These are phyloP conservation scores for Drosophila parabipectinata DNA, from an alignment of 1,140 invertebrate genomes.

Conservation along the genomic window DNA sequence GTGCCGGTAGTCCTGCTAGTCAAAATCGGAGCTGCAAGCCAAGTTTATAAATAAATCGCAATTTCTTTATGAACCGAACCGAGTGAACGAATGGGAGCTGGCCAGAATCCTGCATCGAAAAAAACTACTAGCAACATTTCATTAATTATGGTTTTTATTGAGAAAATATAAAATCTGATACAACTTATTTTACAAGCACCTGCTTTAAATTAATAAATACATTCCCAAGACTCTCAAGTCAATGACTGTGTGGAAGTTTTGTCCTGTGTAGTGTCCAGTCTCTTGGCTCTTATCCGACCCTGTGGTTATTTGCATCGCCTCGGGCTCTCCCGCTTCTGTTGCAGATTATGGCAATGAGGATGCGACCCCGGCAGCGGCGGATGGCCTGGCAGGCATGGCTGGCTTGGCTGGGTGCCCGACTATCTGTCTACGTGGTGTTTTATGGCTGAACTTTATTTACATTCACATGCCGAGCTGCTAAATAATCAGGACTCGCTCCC, in stretches of 20 bases:
- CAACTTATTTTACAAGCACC: too few species aligned
- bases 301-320: conserved; percentile 34
- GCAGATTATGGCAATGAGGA: conserved; percentile 49
- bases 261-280: conserved; percentile 3
- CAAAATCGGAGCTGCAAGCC: conserved; percentile 11
- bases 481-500: conserved; percentile 37
- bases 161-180: neutral
- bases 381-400: neutral
- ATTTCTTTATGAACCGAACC: conserved; percentile 30
- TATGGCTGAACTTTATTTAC: conserved; percentile 77
- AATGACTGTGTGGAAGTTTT: neutral
- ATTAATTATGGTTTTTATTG: neutral
- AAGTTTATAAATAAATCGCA: conserved; percentile 71
- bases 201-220: neutral
- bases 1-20: conserved; percentile 8
- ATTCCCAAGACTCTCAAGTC: neutral
- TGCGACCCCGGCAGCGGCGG: conserved; percentile 12
- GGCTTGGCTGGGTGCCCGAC: conserved; percentile 11
- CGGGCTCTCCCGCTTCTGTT: conserved; percentile 33
- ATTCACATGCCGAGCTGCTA: conserved; percentile 61
- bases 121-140: neutral
- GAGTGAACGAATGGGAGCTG: neutral
- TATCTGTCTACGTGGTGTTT: conserved; percentile 70
- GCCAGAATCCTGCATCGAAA: neutral
- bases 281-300: conserved; percentile 23